Percentiles rank a stretch among this genome's conserved stretches.
Conservation (phyloP, 1,140 invertebrate species). For the Diploscapter pachys region DNA sequence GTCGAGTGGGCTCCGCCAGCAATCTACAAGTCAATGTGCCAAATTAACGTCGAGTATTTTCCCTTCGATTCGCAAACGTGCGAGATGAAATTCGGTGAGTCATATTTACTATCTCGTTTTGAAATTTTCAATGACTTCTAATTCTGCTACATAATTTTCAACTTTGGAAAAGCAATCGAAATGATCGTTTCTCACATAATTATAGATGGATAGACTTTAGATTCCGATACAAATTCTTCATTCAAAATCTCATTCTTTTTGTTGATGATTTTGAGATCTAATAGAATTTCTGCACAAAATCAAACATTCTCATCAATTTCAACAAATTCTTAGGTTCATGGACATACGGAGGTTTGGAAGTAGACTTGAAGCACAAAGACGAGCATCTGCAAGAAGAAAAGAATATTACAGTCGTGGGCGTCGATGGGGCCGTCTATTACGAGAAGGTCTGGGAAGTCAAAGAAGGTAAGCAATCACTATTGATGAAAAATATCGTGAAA, state of each 20-base stretch:
- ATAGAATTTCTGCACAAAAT: too few relatives aligned
- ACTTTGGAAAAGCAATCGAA: too few relatives aligned
- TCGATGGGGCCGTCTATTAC: conserved; percentile 44
- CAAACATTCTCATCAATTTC: too few relatives aligned
- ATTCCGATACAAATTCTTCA: too few relatives aligned
- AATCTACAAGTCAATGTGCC: conserved; percentile 81
- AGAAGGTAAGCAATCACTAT: conserved; percentile 31
- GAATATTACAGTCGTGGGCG: conserved; percentile 44
- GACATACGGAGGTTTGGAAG: conserved; percentile 59
- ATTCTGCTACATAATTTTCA: too few relatives aligned
- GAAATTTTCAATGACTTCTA: too few relatives aligned
- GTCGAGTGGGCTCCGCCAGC: conserved; percentile 95
- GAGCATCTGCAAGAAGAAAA: conserved; percentile 44
- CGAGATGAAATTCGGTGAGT: conserved; percentile 36
- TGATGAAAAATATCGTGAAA: too few relatives aligned
- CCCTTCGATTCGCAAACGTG: conserved; percentile 38
- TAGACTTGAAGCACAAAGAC: conserved; percentile 51
- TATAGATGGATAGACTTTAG: too few relatives aligned
- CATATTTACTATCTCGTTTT: too few relatives aligned
- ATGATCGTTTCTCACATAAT: too few relatives aligned
- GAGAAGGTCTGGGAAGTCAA: conserved; percentile 55
- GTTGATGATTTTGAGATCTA: too few relatives aligned
- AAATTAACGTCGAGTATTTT: conserved; percentile 40
- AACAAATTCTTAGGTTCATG: conserved; percentile 41
- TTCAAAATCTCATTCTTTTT: too few relatives aligned